Conservation (phyloP, 2,113 vertebrate species). For the Paralichthys olivaceus region DNA sequence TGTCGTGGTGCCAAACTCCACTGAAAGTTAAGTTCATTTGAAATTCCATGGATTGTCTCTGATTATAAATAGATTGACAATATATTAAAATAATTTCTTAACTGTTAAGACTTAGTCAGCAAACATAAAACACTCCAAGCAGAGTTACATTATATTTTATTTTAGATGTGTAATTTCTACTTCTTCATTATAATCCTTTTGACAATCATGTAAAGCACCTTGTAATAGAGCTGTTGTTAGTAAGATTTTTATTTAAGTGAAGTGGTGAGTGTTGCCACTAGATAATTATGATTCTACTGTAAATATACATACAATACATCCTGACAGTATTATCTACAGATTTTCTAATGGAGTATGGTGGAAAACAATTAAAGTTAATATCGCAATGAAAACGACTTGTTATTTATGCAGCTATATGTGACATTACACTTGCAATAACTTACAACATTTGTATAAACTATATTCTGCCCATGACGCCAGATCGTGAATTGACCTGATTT, state of each 20-base stretch:
- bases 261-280: neutral
- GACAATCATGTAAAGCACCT: neutral
- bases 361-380: too few relatives aligned
- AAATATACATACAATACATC: neutral
- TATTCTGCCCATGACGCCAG: neutral
- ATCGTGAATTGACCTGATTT: neutral
- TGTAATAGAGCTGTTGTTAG: neutral
- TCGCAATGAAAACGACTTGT: too few relatives aligned
- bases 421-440: too few relatives aligned
- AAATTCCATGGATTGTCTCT: neutral
- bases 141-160: neutral
- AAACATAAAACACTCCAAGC: neutral
- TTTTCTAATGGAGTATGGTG: too few relatives aligned
- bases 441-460: neutral
- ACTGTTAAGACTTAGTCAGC: neutral
- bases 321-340: too few relatives aligned
- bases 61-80: neutral
- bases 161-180: neutral
- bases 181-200: neutral
- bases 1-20: neutral
- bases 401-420: too few relatives aligned
- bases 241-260: neutral
- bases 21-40: neutral
- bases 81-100: neutral
- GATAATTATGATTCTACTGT: too few relatives aligned